Evolutionary conservation across 2,888 invertebrate species (phyloP), one percentile per base, ranked within the genome.

Genomic region (Drosophila leonis): DNA sequence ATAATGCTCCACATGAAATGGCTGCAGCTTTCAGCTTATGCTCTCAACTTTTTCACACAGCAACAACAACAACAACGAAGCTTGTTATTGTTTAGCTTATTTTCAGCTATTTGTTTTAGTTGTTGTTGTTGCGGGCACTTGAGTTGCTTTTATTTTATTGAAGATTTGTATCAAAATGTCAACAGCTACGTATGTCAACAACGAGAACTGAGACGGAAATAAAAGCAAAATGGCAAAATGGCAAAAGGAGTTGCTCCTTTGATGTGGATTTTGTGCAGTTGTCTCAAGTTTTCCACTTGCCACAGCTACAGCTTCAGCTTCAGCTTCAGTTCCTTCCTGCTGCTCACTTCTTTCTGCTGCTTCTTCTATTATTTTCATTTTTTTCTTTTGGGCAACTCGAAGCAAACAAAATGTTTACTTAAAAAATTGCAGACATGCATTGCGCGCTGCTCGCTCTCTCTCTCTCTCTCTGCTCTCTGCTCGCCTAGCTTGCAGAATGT

Each of bases 141-240:
- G 76, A 89, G 78, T 63, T 84, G 77, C 80, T 84, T 89, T 84
- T 87, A 75, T 77, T 89, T 84, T 83, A 80, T 87, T 87, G 88
- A 80, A 90, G 90, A 89, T 84, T 87, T 88, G 77, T 88, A 82
- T 82, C 82, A 88, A 80, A 88, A 90, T 84, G 86, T 90, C 86
- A 87, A 90, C 78, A 88, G 65, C 72, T 74, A 77, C 69, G 73
- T 72, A 77, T 80, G 80, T 84, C 82, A 84, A 78, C 84, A 80
- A 46, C 64, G 56, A 52, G 33, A 54, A 57, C 24, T 64, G 64
- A 31, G 71, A 51, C 52, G 49, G 65, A 42, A 29, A 65, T 42
- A 31, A 12, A 13, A 63, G 20, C 61, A 63, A 35, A 31, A 24
- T 27, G 51, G 20, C 61, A 63, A 35, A 31, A 24, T 27, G 51